A percentile compares a stretch with the other conserved stretches of the same genome.
These are phyloP conservation scores for Bombus fervidus DNA, from an alignment of 1,140 invertebrate species.

Conservation along the genomic window DNA sequence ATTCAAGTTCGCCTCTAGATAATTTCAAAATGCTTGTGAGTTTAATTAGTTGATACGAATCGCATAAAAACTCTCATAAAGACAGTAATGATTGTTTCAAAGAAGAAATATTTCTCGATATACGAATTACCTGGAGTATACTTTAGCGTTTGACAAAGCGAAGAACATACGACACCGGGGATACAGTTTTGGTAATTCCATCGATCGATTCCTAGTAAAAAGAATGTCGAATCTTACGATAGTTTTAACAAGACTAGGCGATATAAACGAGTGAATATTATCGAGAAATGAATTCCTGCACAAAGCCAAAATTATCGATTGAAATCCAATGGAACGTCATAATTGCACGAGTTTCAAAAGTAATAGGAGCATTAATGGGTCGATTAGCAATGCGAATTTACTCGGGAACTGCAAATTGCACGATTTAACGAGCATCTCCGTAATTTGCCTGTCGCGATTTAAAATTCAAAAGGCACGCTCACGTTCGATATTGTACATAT, in stretches of 20 bases:
- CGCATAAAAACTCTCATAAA: neutral
- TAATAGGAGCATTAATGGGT: conserved; percentile 19
- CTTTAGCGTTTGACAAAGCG: too few relatives aligned
- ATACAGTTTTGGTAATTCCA: neutral
- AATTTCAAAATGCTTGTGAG: neutral
- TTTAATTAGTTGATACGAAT: neutral
- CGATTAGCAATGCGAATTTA: conserved; percentile 28
- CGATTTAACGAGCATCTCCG: conserved; percentile 37
- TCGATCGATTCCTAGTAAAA: neutral
- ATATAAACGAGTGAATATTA: neutral
- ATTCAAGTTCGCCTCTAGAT: too few relatives aligned
- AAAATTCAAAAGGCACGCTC: conserved; percentile 29
- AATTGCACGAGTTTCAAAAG: neutral
- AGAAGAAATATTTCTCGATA: neutral
- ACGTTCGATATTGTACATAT: conserved; percentile 12
- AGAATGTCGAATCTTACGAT: neutral
- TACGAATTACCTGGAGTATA: too few relatives aligned
- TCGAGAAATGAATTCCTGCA: neutral
- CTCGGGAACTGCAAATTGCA: conserved; percentile 17
- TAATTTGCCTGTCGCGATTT: conserved; percentile 25
- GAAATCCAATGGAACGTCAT: neutral
- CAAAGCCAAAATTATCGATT: neutral
- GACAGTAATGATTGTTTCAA: neutral
- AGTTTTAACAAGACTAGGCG: too few relatives aligned
- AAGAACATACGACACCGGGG: neutral